Evolutionary conservation across 2,797 vertebrate genomes (phyloP).

Genomic region (Arrhamphus sclerolepis): DNA sequence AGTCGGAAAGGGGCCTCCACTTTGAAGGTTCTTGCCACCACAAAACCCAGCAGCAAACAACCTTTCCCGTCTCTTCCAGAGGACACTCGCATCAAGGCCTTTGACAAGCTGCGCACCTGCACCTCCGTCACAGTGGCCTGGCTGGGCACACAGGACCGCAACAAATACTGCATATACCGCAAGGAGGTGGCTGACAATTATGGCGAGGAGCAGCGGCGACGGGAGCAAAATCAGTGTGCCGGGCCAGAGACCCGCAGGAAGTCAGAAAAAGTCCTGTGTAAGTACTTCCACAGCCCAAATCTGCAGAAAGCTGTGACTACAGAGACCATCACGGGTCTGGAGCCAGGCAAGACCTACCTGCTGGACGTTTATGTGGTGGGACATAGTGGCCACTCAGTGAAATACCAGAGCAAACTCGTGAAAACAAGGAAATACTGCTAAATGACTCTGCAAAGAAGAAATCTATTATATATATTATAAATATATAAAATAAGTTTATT

Average conservation of each 20-base stretch:
- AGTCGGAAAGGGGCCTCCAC: conserved; percentile 92
- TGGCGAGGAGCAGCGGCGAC: conserved; percentile 88
- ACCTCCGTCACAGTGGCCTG: conserved; percentile 94
- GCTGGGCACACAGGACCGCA: conserved; percentile 97
- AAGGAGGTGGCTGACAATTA: conserved; percentile 90
- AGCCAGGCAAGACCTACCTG: conserved; percentile 93
- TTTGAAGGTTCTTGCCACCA: conserved; percentile 91
- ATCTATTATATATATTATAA: conserved; percentile 87
- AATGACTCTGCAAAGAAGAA: conserved; percentile 84
- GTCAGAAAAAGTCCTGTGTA: conserved; percentile 96
- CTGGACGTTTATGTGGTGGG: conserved; percentile 97
- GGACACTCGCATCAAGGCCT: conserved; percentile 95
- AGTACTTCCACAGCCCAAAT: conserved; percentile 97
- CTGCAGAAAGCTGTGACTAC: conserved; percentile 97
- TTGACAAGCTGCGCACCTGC: conserved; percentile 96
- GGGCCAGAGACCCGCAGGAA: conserved; percentile 93
- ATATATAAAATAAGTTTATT: conserved; percentile 84
- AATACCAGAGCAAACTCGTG: conserved; percentile 98
- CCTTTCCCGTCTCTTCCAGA: conserved; percentile 94
- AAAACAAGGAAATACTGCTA: conserved; percentile 99
- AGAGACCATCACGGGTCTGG: conserved; percentile 92
- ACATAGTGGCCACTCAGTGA: conserved; percentile 94
- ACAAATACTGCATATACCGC: conserved; percentile 97
- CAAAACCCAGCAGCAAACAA: conserved; percentile 89
- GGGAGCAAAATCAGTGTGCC: conserved; percentile 94